Base-by-base conservation (phyloP, 2,888 invertebrate genomes). In the Clunio marinus region DNA sequence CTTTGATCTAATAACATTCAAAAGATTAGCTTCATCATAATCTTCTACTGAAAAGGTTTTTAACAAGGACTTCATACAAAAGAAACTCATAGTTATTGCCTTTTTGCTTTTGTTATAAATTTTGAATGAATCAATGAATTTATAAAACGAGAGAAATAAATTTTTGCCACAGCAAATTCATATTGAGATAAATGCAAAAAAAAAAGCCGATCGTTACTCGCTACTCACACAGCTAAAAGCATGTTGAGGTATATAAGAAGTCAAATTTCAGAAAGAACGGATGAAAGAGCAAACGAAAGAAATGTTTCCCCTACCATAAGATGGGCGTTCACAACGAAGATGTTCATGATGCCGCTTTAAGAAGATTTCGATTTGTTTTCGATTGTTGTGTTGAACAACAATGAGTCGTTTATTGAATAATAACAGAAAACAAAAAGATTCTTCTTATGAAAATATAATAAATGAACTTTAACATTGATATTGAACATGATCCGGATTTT, bases 311-410 rank as follows among this genome's bases (percentile, higher is more conserved):
- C 51, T 51, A n/a, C 51, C 25, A 17, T 27, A 27, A 57, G 57
- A 57, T 57, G 57, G 57, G 57, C 57, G 57, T 24, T 15, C 4
- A 57, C 57, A n/a, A n/a, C 27, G 15, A 10, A 5, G 25, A 57
- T 57, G 57, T 57, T 57, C 45, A 45, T 45, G 3, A 7, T 45
- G 4, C 13, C 13, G 7, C 45, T 13, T 45, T 15, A 45, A 45
- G 13, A 45, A 3, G 3, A 2, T 8, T 22, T 57, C 57, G 57
- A 57, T 57, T 57, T 57, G 57, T 57, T 57, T 25, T 57, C 57
- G 22, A 57, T 27, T 57, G 32, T 32, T 4, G 7, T 45, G 27
- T 17, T 22, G 22, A 17, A 51, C 51, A 51, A 51, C 24, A 51
- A 51, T 5, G 24, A 51, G 24, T 5, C 13, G 51, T 51, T 51